Evolutionary conservation across 2,797 vertebrate genomes (phyloP).

Genomic region (Anabas testudineus): DNA sequence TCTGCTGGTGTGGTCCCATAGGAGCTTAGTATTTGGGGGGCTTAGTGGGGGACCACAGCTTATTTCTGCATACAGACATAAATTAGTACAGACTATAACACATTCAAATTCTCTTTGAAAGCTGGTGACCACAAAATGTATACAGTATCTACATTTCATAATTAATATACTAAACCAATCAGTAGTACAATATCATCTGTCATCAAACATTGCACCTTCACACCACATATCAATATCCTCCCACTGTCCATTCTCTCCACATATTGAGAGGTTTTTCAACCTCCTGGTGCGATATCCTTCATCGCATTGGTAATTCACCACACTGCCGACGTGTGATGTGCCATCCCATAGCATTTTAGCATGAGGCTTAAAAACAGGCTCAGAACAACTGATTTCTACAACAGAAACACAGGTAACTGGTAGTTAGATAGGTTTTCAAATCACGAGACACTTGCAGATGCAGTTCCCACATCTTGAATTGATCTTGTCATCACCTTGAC

Average conservation of each 20-base stretch:
- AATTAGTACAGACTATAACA: slow-evolving; percentile 43
- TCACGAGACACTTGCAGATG: not conserved
- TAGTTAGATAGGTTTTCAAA: not conserved
- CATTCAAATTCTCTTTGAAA: not conserved
- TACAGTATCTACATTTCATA: too few relatives aligned
- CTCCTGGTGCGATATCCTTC: slow-evolving; percentile 79
- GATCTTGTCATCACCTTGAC: slow-evolving; percentile 69
- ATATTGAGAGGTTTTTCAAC: slow-evolving; percentile 64
- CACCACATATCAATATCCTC: slow-evolving; percentile 76
- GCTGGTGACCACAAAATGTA: not conserved
- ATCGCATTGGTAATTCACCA: slow-evolving; percentile 82
- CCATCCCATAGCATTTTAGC: slow-evolving; percentile 82
- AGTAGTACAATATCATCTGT: not conserved
- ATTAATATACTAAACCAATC: not conserved
- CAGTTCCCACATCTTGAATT: not conserved
- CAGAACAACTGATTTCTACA: slow-evolving; percentile 85
- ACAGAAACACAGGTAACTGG: slow-evolving; percentile 49
- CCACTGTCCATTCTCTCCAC: slow-evolving; percentile 75
- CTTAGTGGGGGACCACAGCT: slow-evolving; percentile 84
- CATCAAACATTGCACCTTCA: slow-evolving; percentile 77
- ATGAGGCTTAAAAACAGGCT: slow-evolving; percentile 78
- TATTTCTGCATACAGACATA: slow-evolving; percentile 82
- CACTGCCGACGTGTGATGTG: slow-evolving; percentile 73
- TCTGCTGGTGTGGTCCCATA: slow-evolving; percentile 79
- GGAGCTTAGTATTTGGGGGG: slow-evolving; percentile 77